Base-by-base conservation (phyloP, 2,888 invertebrate species). In the Euphydryas editha region DNA sequence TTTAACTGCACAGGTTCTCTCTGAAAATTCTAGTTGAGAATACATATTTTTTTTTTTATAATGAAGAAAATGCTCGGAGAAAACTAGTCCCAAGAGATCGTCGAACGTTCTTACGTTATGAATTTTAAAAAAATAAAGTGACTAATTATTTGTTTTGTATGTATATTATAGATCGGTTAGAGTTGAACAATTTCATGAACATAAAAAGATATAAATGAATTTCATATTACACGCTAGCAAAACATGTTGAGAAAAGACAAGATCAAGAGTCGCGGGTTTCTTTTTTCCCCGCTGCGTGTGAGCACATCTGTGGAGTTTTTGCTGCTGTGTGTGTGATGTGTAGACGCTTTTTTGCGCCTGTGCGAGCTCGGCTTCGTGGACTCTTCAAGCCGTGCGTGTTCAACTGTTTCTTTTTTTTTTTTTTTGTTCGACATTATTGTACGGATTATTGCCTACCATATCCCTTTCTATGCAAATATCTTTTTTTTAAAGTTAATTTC, bases 291-390 rank as follows among this genome's bases (percentile, higher is more conserved):
- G 78, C 78, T 85, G 87, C 85, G 85, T 87, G 86, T 84, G 87
- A 87, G 82, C 87, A 87, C 91, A 91, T 89, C 86, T 88, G 89
- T 82, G 76, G 76, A 78, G 83, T 84, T 51, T 85, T 84, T 82
- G 76, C 76, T 74, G 66, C 65, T 76, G 74, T 81, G 75, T 83
- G 81, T 81, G 82, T 75, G 15, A 63, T 70, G 76, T 76, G 72
- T 78, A 78, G 69, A 73, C 72, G 77, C 73, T 76, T 78, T 78
- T 82, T 87, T 86, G 83, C 81, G 74, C 69, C 72, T 70, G 75
- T 83, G 79, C 81, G 78, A 78, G 80, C 72, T 74, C 76, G 70
- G 80, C 77, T 80, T 55, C 79, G 80, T 79, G 77, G 79, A 74
- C 76, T 78, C 79, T 76, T 72, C 76, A 75, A 72, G 73, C 72